Evolutionary conservation across 2,797 vertebrate species (phyloP).

Genomic region (Cyclura pinguis): DNA sequence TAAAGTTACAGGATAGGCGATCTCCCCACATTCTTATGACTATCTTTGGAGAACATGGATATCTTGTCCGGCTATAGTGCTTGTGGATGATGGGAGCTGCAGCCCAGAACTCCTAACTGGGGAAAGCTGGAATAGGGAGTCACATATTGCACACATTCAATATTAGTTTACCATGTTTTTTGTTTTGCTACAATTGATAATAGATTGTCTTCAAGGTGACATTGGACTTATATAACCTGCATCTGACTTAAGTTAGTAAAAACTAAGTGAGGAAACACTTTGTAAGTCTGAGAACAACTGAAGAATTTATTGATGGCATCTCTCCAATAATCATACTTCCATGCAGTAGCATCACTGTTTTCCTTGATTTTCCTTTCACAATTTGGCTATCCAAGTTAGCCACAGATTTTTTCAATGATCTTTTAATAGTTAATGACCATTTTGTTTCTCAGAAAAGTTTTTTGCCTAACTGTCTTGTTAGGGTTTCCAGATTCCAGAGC

Average conservation of each 20-base stretch:
- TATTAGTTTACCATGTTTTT: slow-evolving; percentile 1
- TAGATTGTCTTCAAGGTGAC: neutral
- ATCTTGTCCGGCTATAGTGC: neutral
- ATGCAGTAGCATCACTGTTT: neutral
- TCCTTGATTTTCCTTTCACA: neutral
- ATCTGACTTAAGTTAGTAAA: neutral
- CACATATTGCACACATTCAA: neutral
- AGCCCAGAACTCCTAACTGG: neutral
- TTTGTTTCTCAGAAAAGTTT: too few relatives aligned
- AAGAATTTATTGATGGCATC: neutral
- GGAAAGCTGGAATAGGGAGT: neutral
- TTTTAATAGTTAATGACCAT: neutral
- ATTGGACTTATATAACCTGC: neutral
- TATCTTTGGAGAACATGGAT: slow-evolving; percentile 27
- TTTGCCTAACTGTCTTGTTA: too few relatives aligned
- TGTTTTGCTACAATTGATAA: neutral
- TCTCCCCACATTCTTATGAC: neutral
- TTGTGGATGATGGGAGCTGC: neutral
- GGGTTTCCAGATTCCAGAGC: too few relatives aligned
- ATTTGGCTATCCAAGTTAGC: neutral
- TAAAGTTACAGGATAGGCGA: slow-evolving; percentile 44
- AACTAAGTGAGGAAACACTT: neutral
- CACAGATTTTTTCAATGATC: neutral
- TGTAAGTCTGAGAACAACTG: neutral
- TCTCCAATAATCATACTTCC: neutral